These are phyloP conservation scores for Diabrotica undecimpunctata DNA, from an alignment of 1,140 invertebrate species.

Conservation along the genomic window DNA sequence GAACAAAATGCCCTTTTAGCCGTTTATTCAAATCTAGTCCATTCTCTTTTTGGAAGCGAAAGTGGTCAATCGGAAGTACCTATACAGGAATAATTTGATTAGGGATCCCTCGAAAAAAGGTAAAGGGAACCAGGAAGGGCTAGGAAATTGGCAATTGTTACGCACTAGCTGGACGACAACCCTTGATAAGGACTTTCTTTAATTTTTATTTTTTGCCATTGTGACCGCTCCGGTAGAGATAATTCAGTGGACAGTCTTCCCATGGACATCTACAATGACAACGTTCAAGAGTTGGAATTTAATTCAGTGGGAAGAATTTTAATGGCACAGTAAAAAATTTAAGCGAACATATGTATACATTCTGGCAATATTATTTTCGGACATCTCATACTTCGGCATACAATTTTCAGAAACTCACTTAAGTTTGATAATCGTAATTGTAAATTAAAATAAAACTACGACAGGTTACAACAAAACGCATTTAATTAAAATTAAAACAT, in stretches of 20 bases:
- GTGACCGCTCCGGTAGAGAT: too few relatives aligned
- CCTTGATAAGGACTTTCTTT: slow-evolving; percentile 1
- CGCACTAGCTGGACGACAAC: slow-evolving; percentile 9
- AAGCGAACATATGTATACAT: too few relatives aligned
- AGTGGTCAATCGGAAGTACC: slow-evolving; percentile 16
- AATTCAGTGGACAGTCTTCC: slow-evolving; percentile 4
- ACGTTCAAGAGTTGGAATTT: too few relatives aligned
- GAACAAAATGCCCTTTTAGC: slow-evolving; percentile 12
- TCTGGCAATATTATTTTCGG: too few relatives aligned
- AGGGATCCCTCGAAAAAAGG: slow-evolving; percentile 6
- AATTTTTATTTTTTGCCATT: neutral
- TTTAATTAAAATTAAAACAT: too few relatives aligned
- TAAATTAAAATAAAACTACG: too few relatives aligned
- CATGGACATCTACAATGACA: slow-evolving; percentile 5
- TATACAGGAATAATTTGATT: slow-evolving; percentile 15
- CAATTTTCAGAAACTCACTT: too few relatives aligned
- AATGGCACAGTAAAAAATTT: too few relatives aligned
- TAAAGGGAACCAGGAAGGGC: slow-evolving; percentile 11
- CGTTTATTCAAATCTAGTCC: slow-evolving; percentile 7
- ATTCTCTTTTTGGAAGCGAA: neutral
- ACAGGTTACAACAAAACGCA: too few relatives aligned
- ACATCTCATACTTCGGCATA: too few relatives aligned
- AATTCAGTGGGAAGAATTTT: too few relatives aligned
- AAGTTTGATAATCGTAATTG: too few relatives aligned
- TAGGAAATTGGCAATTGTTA: slow-evolving; percentile 16